Evolutionary conservation across 2,797 vertebrate species (phyloP).

Genomic region (Clarias platycephalus): DNA sequence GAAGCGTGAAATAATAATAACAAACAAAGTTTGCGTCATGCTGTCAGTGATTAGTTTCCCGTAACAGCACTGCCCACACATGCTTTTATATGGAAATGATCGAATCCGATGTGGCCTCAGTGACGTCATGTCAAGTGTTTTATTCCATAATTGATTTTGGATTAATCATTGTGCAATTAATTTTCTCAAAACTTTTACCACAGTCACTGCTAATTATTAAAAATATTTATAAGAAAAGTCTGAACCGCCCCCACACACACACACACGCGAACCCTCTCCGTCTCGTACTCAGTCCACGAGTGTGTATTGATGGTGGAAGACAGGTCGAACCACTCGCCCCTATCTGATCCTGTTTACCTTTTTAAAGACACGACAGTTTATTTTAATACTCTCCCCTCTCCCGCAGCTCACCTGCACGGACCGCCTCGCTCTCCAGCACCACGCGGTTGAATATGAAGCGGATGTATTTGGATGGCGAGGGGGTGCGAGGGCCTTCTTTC

Average conservation of each 20-base stretch:
- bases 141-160: background rate
- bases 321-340: background rate
- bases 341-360: no score
- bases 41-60: background rate
- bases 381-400: background rate
- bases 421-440: slow-evolving; percentile 94
- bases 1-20: background rate
- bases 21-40: background rate
- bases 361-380: background rate
- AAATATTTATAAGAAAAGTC: background rate
- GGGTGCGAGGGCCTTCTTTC: slow-evolving; percentile 91
- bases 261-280: background rate
- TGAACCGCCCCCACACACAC: no score
- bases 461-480: slow-evolving; percentile 93
- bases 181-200: background rate
- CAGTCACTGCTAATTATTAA: background rate
- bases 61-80: background rate
- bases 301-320: background rate
- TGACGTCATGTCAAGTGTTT: background rate
- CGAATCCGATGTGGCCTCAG: background rate
- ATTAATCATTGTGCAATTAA: background rate
- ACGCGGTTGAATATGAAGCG: slow-evolving; percentile 98
- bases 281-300: background rate
- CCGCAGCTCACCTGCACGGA: slow-evolving; percentile 83
- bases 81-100: background rate